phyloP scores from a whole-genome alignment of 2,888 invertebrate species.

The Margaritifera margaritifera region DNA sequence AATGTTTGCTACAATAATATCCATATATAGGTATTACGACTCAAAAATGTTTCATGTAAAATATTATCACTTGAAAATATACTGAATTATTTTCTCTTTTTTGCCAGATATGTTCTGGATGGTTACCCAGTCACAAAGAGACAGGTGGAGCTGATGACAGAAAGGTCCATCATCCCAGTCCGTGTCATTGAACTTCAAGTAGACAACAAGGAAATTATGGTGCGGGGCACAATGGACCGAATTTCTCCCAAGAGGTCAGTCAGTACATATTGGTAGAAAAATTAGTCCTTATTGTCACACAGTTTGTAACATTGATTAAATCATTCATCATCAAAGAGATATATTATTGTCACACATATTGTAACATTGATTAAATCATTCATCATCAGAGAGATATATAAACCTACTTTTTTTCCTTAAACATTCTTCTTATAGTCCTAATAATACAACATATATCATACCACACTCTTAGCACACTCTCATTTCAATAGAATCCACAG shows the following conservation, averaged over 20 bases:
- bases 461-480: no score
- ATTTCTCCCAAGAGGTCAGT: conserved; percentile 57
- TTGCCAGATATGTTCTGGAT: conserved; percentile 70
- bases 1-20: no score
- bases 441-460: no score
- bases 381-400: background rate
- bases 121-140: conserved; percentile 69
- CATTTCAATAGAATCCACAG: no score
- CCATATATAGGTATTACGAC: no score
- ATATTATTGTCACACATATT: background rate
- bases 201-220: conserved; percentile 66
- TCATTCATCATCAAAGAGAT: background rate
- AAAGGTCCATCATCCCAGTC: conserved; percentile 69
- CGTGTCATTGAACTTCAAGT: conserved; percentile 68
- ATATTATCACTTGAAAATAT: no score
- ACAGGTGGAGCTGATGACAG: conserved; percentile 70
- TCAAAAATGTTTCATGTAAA: no score
- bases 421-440: no score
- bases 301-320: background rate
- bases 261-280: background rate
- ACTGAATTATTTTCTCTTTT: background rate
- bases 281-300: background rate
- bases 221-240: conserved; percentile 69
- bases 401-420: no score
- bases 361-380: background rate